Percentiles rank a stretch among this genome's conserved stretches.
Evolutionary conservation across 2,797 vertebrate species (phyloP).

Genomic region (Manis crassicaudata): DNA sequence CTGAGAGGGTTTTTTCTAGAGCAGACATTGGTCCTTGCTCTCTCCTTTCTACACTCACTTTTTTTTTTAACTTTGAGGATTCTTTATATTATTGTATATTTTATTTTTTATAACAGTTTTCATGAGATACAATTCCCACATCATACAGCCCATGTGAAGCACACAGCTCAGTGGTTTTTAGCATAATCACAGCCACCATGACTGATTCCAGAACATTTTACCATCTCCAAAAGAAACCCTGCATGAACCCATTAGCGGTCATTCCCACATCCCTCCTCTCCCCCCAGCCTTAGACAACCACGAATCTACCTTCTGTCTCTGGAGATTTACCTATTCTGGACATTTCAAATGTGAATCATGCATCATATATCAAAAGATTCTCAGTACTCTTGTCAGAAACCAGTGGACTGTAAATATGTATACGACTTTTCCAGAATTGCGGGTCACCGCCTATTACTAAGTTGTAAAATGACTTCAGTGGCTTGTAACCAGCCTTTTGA

Average conservation of each 20-base stretch:
- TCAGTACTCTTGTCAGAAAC: neutral
- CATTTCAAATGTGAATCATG: neutral
- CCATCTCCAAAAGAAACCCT: neutral
- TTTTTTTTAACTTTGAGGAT: neutral
- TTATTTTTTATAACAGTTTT: neutral
- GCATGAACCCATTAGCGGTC: accelerated
- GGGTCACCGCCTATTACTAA: neutral
- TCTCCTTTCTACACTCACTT: neutral
- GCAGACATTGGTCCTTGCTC: accelerated
- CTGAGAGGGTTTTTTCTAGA: neutral
- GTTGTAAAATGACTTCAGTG: neutral
- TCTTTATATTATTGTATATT: neutral
- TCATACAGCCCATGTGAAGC: no score
- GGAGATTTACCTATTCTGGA: neutral
- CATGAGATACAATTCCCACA: neutral
- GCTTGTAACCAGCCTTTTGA: neutral
- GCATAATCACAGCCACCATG: neutral
- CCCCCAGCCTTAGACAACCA: neutral
- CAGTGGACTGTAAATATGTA: neutral
- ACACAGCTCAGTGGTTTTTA: neutral
- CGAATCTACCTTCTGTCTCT: neutral
- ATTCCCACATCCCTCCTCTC: neutral
- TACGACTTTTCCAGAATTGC: neutral
- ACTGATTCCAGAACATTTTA: neutral
- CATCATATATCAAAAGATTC: neutral